Percentiles rank a stretch among this genome's conserved stretches.
phyloP scores from a whole-genome alignment of 2,888 invertebrate genomes.

The Agrochola macilenta region DNA sequence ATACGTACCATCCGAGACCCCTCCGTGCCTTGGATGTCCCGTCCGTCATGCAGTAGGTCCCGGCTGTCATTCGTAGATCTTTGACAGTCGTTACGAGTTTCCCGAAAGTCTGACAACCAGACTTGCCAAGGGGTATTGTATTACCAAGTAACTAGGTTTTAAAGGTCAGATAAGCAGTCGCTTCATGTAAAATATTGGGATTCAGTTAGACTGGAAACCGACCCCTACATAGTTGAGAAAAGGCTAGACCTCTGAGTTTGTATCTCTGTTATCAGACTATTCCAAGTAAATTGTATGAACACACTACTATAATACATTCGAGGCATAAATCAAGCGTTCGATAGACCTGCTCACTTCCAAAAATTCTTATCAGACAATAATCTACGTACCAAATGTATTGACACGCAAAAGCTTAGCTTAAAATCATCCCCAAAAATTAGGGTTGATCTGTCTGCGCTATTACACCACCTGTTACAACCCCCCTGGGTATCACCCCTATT shows the following conservation, averaged over 20 bases:
- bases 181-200: background rate
- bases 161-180: background rate
- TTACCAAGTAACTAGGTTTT: background rate
- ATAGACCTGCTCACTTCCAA: background rate
- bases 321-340: background rate
- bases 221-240: background rate
- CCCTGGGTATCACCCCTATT: conserved; percentile 66
- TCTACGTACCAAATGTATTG: conserved; percentile 55
- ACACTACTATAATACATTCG: background rate
- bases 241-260: background rate
- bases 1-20: background rate
- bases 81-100: too few species aligned
- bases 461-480: conserved; percentile 81
- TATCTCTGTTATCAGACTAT: background rate
- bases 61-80: background rate
- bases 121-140: background rate
- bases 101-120: background rate
- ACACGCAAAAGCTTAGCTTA: conserved; percentile 64
- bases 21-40: background rate
- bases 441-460: conserved; percentile 77
- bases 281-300: background rate
- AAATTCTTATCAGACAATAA: conserved; percentile 45
- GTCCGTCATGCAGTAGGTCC: too few species aligned
- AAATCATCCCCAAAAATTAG: conserved; percentile 79
- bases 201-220: background rate